phyloP scores from a whole-genome alignment of 2,113 vertebrate genomes.

The Bettongia penicillata region DNA sequence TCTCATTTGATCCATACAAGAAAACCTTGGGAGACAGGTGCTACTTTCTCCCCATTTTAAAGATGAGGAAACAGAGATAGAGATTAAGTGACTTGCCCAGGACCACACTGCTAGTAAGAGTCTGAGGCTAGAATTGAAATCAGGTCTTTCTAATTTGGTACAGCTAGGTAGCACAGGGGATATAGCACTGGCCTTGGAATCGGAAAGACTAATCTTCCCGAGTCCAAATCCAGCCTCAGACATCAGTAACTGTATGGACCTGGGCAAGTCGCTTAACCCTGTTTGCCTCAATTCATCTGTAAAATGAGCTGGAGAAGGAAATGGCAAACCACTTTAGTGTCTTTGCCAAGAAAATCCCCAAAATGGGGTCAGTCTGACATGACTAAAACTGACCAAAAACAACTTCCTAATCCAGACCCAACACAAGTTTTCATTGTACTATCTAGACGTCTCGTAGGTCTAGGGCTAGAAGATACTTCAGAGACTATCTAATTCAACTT shows the following conservation, averaged over 20 bases:
- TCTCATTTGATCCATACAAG: neutral
- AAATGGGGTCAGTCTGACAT: too few relatives aligned
- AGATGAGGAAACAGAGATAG: neutral
- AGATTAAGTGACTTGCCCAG: neutral
- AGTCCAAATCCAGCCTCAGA: too few relatives aligned
- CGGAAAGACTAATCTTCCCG: too few relatives aligned
- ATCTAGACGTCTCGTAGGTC: neutral
- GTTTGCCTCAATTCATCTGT: too few relatives aligned
- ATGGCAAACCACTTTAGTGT: too few relatives aligned
- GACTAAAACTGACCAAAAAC: too few relatives aligned
- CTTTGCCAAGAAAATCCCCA: too few relatives aligned
- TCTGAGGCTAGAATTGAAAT: neutral
- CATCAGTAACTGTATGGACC: too few relatives aligned
- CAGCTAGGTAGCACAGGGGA: too few relatives aligned
- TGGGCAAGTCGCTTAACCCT: too few relatives aligned
- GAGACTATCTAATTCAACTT: neutral
- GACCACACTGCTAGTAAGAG: neutral
- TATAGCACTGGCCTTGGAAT: too few relatives aligned
- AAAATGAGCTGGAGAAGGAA: too few relatives aligned
- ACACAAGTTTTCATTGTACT: neutral
- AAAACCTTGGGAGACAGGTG: neutral
- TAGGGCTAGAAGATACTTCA: neutral
- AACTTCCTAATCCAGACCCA: neutral
- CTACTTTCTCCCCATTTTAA: neutral
- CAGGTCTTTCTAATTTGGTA: neutral